A percentile compares a stretch with the other conserved stretches of the same genome.
Evolutionary conservation across 2,113 vertebrate species (phyloP).

Genomic region (Riparia riparia): DNA sequence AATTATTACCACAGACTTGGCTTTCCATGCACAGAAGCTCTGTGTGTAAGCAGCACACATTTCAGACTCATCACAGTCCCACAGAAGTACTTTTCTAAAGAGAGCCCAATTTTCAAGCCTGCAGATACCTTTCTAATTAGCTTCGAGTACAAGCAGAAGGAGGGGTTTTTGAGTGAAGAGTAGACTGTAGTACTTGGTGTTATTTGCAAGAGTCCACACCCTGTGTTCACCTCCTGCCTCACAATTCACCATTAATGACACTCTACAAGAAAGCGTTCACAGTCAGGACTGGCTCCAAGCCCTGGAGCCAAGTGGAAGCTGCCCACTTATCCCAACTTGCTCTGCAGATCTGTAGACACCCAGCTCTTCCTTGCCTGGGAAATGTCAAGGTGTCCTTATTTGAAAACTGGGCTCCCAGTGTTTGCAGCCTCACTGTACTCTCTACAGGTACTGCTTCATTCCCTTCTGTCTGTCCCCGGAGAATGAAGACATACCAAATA

Average conservation of each 20-base stretch:
- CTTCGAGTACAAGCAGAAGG: neutral
- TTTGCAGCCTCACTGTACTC: neutral
- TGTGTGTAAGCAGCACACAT: neutral
- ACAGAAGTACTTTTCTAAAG: neutral
- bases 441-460: neutral
- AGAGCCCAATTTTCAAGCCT: slow-evolving; percentile 45
- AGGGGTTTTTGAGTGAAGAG: neutral
- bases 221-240: neutral
- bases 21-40: slow-evolving; percentile 67
- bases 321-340: neutral
- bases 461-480: neutral
- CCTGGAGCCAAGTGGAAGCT: neutral
- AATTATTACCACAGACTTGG: neutral
- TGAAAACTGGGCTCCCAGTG: neutral
- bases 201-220: neutral
- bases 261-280: neutral
- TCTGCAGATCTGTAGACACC: neutral
- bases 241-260: neutral
- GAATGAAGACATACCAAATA: neutral
- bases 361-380: neutral
- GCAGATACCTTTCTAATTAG: slow-evolving; percentile 8
- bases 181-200: neutral
- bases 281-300: neutral
- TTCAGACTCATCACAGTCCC: slow-evolving; percentile 38
- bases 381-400: neutral